phyloP scores from a whole-genome alignment of 2,888 invertebrate species.

The Microdon myrmicae region DNA sequence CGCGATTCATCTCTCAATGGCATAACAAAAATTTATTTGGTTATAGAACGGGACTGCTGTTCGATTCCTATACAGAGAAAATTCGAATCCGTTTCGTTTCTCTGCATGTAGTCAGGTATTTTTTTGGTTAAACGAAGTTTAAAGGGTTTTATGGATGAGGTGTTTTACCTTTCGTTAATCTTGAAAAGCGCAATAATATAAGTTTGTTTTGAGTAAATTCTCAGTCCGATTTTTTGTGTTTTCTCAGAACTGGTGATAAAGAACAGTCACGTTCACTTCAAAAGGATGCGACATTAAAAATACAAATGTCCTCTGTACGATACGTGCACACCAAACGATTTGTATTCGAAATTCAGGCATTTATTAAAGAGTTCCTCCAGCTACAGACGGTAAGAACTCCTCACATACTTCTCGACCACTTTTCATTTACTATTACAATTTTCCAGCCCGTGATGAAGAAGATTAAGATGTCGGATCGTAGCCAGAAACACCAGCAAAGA shows the following conservation, averaged over 20 bases:
- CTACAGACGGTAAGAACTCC: slow-evolving; percentile 79
- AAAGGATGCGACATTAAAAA: slow-evolving; percentile 61
- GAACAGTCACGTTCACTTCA: slow-evolving; percentile 54
- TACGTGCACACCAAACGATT: slow-evolving; percentile 96
- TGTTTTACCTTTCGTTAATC: no score
- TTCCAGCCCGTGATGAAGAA: slow-evolving; percentile 63
- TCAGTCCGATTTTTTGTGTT: slow-evolving; percentile 3
- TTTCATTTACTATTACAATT: slow-evolving; percentile 9
- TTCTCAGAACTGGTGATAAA: slow-evolving; percentile 51
- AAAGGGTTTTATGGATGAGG: no score
- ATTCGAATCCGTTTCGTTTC: no score
- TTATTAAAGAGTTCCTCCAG: slow-evolving; percentile 85
- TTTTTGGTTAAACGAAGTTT: no score
- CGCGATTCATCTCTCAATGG: no score
- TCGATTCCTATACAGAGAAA: no score
- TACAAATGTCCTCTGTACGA: slow-evolving; percentile 90
- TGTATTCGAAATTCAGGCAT: slow-evolving; percentile 87
- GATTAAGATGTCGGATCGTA: slow-evolving; percentile 60
- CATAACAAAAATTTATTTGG: no score
- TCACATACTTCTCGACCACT: neutral
- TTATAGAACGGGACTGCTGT: no score
- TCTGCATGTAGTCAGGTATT: no score
- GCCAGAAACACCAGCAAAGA: slow-evolving; percentile 56
- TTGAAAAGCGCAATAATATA: neutral
- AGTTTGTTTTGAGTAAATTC: neutral